These are phyloP conservation scores for Pteronura brasiliensis DNA, from an alignment of 2,113 vertebrate species.

Conservation along the genomic window DNA sequence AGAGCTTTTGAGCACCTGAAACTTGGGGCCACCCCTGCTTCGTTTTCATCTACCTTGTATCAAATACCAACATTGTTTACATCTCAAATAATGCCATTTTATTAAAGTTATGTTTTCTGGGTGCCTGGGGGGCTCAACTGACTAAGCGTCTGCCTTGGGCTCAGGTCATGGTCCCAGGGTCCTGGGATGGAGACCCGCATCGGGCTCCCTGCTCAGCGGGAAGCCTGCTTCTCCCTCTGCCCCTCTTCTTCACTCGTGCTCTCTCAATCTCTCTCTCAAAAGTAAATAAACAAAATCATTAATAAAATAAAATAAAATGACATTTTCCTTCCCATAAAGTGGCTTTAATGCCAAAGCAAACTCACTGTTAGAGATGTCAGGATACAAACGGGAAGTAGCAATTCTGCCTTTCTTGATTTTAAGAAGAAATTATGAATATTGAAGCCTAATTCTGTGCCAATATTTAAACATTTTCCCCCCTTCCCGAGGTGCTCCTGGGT, in stretches of 20 bases:
- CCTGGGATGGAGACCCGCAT: not conserved
- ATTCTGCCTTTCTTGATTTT: not conserved
- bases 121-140: not conserved
- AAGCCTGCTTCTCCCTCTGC: not conserved
- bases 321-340: not conserved
- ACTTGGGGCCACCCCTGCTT: rapidly evolving
- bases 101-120: no score
- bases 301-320: not conserved
- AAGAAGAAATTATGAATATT: not conserved
- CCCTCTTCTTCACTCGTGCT: not conserved
- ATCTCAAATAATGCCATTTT: not conserved
- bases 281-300: not conserved
- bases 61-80: not conserved
- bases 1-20: not conserved
- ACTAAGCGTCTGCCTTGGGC: no score
- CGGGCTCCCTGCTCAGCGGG: not conserved
- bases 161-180: not conserved
- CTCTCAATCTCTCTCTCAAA: not conserved
- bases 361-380: not conserved
- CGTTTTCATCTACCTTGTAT: rapidly evolving
- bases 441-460: not conserved
- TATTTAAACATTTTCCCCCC: not conserved
- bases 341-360: not conserved
- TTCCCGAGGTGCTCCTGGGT: not conserved
- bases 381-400: not conserved